Evolutionary conservation across 23 tunicate species (phyloP).

Genomic region (Diplosoma virens): DNA sequence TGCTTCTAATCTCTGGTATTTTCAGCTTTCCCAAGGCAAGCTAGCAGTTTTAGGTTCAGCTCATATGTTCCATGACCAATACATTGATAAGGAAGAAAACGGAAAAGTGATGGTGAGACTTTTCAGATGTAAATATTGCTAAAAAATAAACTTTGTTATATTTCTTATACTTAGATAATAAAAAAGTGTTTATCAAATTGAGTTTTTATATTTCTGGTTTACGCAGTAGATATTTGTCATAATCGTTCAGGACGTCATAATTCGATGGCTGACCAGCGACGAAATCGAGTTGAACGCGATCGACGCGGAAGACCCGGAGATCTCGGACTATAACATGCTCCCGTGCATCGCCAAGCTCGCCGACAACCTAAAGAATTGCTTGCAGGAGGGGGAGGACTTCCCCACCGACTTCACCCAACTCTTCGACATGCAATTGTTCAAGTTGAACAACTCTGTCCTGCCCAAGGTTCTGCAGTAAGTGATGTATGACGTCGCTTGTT

Average conservation of each 20-base stretch:
- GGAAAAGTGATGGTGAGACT: constrained; percentile 74
- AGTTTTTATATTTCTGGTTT: no score
- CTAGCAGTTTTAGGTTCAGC: constrained; percentile 96
- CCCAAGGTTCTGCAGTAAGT: constrained; percentile 73
- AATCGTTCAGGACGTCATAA: constrained; percentile 83
- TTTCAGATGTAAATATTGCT: not conserved
- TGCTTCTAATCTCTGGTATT: not conserved
- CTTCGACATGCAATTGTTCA: constrained; percentile 77
- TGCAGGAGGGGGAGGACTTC: constrained; percentile 94
- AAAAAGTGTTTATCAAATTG: no score
- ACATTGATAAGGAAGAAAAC: constrained; percentile 94
- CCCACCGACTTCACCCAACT: constrained; percentile 84
- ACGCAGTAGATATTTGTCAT: no score
- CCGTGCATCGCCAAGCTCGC: constrained; percentile 73
- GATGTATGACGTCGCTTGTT: not conserved
- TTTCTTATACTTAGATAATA: no score
- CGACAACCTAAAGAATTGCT: constrained; percentile 76
- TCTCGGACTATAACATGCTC: constrained; percentile 89
- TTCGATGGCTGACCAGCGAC: constrained; percentile 82
- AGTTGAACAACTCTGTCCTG: constrained; percentile 62
- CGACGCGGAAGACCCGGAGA: constrained; percentile 96
- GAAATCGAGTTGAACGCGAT: constrained; percentile 78
- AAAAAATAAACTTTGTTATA: no score
- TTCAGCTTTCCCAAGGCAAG: constrained; percentile 59
- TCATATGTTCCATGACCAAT: constrained; percentile 91